These are phyloP conservation scores for Arothron firmamentum DNA, from an alignment of 2,113 vertebrate genomes.

Conservation along the genomic window DNA sequence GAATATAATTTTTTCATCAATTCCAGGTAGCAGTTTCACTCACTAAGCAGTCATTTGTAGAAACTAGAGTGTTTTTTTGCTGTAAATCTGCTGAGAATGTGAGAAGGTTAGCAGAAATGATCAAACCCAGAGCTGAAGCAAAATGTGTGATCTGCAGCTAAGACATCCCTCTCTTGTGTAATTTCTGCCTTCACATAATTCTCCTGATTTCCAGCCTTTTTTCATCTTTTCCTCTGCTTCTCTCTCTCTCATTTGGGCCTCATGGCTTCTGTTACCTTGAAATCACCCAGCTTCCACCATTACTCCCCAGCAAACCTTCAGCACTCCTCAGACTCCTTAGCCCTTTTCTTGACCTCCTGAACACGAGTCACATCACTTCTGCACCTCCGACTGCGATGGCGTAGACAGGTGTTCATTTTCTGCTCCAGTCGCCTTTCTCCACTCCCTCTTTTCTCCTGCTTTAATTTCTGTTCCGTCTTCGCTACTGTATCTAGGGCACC, in stretches of 20 bases:
- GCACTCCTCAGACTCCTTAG: conserved; percentile 27
- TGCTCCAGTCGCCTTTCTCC: conserved; percentile 2
- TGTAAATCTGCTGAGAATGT: too few species aligned
- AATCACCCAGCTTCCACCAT: conserved; percentile 45
- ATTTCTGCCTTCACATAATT: conserved; percentile 29
- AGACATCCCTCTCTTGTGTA: conserved; percentile 26
- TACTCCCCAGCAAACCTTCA: conserved; percentile 22
- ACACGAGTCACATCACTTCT: too few species aligned
- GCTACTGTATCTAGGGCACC: conserved; percentile 52
- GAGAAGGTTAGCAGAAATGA: too few species aligned
- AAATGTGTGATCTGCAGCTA: background rate
- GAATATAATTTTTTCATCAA: too few species aligned
- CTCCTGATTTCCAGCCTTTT: conserved; percentile 31
- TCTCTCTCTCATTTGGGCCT: conserved; percentile 12
- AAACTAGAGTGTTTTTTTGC: too few species aligned
- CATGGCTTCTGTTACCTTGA: conserved; percentile 22
- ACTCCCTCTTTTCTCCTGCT: conserved; percentile 26
- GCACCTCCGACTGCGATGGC: too few species aligned
- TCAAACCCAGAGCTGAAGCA: too few species aligned
- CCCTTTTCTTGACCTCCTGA: background rate
- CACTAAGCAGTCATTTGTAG: too few species aligned
- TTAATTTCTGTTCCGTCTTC: conserved; percentile 17
- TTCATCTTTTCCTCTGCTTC: conserved; percentile 39
- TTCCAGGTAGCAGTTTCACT: too few species aligned
- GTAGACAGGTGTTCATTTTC: background rate